Base-by-base conservation (phyloP, 2,797 vertebrate species). In the Ctenosaura bakeri region DNA sequence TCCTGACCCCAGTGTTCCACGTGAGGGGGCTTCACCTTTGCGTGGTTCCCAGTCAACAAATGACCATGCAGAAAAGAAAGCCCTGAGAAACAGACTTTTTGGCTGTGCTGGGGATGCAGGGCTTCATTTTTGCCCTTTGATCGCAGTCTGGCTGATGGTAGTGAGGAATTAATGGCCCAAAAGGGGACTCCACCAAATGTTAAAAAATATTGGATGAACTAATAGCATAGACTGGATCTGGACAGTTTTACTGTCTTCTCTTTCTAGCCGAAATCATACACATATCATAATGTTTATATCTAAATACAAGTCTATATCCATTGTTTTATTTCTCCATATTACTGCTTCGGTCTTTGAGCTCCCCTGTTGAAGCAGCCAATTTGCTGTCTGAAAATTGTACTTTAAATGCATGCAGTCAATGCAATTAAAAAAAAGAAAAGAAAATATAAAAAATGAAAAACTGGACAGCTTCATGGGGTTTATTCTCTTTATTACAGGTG, bases 211-310 rank as follows among this genome's bases (percentile, higher is more conserved):
- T 38, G 74, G 38, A 42, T n/a, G 10, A 50, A 46, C 3, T 13
- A 64, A 38, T n/a, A 50, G 20, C 1, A 8, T 74, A 74, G 56
- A 38, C 29, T 69, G 42, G 16, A 38, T 89, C 46, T 54, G 62
- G 16, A 79, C 18, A 89, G 4, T 52, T 42, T 79, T 71, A 85
- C 35, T 56, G 29, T 85, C 42, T 78, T 52, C 22, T 35, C 35
- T 77, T 32, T 59, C 59, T n/a, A 74, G 59, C 74, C 54, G 50
- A n/a, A 85, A 78, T 35, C n/a, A 50, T 64, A 35, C 13, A 77
- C 22, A 83, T 35, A 42, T 42, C 79, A 76, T 42, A n/a, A 83
- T 74, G 74, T n/a, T 82, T 83, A 46, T 71, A 89, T 84, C 71
- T 77, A 83, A 62, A 79, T 0, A 1, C 5, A 1, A 13, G 12